phyloP scores from a whole-genome alignment of 2,113 vertebrate genomes.

The Triplophysa dalaica region DNA sequence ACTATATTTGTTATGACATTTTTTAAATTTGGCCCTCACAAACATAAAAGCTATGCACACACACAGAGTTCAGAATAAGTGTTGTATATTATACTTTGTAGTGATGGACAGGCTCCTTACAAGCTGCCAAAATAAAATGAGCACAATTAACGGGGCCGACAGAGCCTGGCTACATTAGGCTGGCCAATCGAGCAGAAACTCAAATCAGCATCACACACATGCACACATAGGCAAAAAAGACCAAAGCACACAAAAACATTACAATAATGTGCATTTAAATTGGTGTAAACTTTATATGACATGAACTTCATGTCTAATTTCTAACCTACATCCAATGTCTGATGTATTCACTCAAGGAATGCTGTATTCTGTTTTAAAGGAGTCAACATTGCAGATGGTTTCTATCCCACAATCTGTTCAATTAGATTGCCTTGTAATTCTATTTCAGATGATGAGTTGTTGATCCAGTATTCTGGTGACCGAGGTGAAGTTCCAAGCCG shows the following conservation, averaged over 20 bases:
- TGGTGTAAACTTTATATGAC: constrained; percentile 18
- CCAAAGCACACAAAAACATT: constrained; percentile 20
- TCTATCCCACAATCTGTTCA: neutral
- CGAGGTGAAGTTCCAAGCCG: neutral
- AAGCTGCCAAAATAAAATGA: constrained; percentile 56
- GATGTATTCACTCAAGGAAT: neutral
- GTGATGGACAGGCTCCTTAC: constrained; percentile 51
- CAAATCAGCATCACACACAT: constrained; percentile 45
- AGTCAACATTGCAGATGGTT: neutral
- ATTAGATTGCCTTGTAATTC: neutral
- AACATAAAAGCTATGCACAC: neutral
- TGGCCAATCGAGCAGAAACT: constrained; percentile 51
- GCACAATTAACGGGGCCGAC: constrained; percentile 48
- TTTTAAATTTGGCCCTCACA: neutral
- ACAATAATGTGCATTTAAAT: constrained; percentile 12
- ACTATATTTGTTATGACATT: too few species aligned
- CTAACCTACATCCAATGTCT: neutral
- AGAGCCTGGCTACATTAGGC: constrained; percentile 56
- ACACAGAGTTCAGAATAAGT: constrained; percentile 4
- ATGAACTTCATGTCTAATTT: constrained; percentile 13
- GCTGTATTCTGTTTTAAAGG: neutral
- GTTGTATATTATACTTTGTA: constrained; percentile 43
- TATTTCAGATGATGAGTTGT: constrained; percentile 17
- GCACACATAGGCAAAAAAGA: constrained; percentile 26
- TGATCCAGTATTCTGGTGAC: constrained; percentile 2